Conservation (phyloP, 2,113 vertebrate species). For the Phaethon lepturus region DNA sequence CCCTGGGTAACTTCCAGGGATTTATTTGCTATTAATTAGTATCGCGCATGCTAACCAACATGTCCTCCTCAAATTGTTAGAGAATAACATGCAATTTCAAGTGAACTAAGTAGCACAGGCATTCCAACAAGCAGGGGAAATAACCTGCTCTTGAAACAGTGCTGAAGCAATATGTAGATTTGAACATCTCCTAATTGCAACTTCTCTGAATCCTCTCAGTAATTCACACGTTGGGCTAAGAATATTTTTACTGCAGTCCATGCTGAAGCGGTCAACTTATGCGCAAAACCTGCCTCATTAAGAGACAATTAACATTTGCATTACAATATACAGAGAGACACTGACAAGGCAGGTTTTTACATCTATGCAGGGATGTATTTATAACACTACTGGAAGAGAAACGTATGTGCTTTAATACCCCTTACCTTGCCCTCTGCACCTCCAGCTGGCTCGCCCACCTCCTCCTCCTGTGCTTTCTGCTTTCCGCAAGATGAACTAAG, state of each 20-base stretch:
- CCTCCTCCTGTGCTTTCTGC: slow-evolving; percentile 83
- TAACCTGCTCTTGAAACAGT: not conserved
- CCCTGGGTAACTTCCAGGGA: not conserved
- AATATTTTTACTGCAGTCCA: not conserved
- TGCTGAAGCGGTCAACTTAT: not conserved
- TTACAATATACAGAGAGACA: no score
- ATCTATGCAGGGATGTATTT: fast-evolving
- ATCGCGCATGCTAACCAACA: not conserved
- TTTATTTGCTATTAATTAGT: not conserved
- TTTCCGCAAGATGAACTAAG: slow-evolving; percentile 79
- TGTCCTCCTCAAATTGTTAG: not conserved
- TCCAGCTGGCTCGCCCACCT: slow-evolving; percentile 82
- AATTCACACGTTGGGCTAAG: not conserved
- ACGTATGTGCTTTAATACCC: fast-evolving
- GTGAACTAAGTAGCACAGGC: not conserved
- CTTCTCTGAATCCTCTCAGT: not conserved
- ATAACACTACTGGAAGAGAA: not conserved
- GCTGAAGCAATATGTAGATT: not conserved
- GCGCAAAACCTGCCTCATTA: not conserved
- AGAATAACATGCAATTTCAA: not conserved
- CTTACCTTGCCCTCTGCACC: slow-evolving; percentile 83
- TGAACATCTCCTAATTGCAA: not conserved
- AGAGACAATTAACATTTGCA: not conserved
- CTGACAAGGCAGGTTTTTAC: not conserved
- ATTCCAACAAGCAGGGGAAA: not conserved